Base-by-base conservation (phyloP, 2,888 invertebrate species). In the Malachius bipustulatus region DNA sequence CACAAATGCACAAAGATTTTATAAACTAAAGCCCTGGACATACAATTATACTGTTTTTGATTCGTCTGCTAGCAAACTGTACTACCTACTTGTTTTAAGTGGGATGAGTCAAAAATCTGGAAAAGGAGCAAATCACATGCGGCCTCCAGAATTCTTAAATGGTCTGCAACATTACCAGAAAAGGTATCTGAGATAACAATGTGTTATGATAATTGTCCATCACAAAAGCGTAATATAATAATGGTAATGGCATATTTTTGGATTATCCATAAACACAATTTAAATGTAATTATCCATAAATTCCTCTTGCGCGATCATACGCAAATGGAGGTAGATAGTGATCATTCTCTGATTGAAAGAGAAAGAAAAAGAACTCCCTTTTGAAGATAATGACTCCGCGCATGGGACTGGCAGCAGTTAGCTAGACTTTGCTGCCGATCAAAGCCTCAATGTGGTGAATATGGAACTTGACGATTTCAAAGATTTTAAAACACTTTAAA, bases 41-140 rank as follows among this genome's bases (percentile, higher is more conserved):
- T 35, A 30, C 30, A 35, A 35, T 30, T 30, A 30, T 16, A 35
- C 35, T 9, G n/a, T 30, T n/a, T 12, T 14, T 4, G 30, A 30
- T 12, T 4, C 13, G 4, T 14, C 30, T 4, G 4, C 13, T 4
- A 12, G 14, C 4, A n/a, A n/a, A n/a, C n/a, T n/a, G n/a, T n/a
- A n/a, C 4, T 6, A 8, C 3, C 4, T 4, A 30, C 6, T 6
- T 30, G 27, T 24, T 10, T 34, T 8, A 36, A 45, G 31, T 48
- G 46, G 44, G 46, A 48, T 28, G 45, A 47, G 37, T 39, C 40
- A 4, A 36, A 38, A 33, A n/a, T 32, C 41, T 14, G 44, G 43
- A 13, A 36, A 43, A 27, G 47, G 47, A 9, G 47, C 35, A 10
- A 45, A 48, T 39, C 41, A 47, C 43, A 48, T 49, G 16, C n/a